These are phyloP conservation scores for Thalpophila matura DNA, from an alignment of 2,888 invertebrate genomes.

Conservation along the genomic window DNA sequence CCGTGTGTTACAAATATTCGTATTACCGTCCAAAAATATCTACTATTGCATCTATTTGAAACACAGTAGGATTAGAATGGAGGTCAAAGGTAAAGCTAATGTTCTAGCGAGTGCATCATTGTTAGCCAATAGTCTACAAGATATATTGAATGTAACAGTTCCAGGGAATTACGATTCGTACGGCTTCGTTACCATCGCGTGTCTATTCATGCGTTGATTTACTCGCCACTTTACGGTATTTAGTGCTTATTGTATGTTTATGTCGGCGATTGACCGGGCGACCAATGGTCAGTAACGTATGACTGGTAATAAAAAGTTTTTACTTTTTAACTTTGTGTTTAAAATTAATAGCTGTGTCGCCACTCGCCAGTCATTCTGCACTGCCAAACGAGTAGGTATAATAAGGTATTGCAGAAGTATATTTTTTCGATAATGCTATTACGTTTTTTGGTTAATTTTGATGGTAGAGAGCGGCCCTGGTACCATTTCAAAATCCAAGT, in stretches of 20 bases:
- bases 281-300: slow-evolving; percentile 12
- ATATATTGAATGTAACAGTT: slow-evolving; percentile 59
- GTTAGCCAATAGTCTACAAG: slow-evolving; percentile 47
- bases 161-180: slow-evolving; percentile 56
- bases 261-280: slow-evolving; percentile 27
- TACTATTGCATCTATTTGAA: slow-evolving; percentile 15
- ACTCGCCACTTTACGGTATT: slow-evolving; percentile 61
- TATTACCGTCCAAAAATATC: slow-evolving; percentile 30
- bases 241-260: slow-evolving; percentile 58
- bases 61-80: slow-evolving; percentile 16
- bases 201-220: slow-evolving; percentile 67
- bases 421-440: too few species aligned
- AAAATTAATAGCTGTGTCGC: neutral
- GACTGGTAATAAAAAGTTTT: neutral
- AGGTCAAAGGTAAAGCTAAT: slow-evolving; percentile 38
- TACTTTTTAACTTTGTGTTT: slow-evolving; percentile 1
- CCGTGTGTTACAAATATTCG: slow-evolving; percentile 31
- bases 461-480: too few species aligned
- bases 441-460: too few species aligned
- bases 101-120: slow-evolving; percentile 36
- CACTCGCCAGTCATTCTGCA: neutral
- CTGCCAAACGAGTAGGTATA: neutral
- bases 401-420: neutral
- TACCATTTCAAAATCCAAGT: too few species aligned
- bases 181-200: slow-evolving; percentile 66